These are phyloP conservation scores for Torymus aiolomorphi DNA, from an alignment of 2,888 invertebrate genomes.

Conservation along the genomic window DNA sequence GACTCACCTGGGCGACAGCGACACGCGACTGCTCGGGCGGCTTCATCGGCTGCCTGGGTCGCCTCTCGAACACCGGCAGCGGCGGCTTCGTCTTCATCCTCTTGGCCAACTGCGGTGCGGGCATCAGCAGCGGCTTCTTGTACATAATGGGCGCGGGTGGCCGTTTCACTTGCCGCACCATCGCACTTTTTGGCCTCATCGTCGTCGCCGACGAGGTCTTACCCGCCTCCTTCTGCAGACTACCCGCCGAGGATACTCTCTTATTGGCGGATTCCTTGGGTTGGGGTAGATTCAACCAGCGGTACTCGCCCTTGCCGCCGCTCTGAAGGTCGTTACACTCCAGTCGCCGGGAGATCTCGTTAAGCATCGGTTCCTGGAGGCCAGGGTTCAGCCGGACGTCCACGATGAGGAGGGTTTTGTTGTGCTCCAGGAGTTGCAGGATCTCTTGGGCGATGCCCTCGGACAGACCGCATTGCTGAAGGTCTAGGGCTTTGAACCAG, in stretches of 20 bases:
- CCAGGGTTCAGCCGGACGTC: slow-evolving; percentile 82
- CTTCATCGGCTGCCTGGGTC: slow-evolving; percentile 37
- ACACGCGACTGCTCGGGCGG: slow-evolving; percentile 1
- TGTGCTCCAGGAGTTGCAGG: slow-evolving; percentile 80
- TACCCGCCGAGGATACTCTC: slow-evolving; percentile 62
- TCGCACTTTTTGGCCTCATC: slow-evolving; percentile 61
- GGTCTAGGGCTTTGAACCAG: slow-evolving; percentile 88
- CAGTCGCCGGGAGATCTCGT: slow-evolving; percentile 69
- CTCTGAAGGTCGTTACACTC: slow-evolving; percentile 57
- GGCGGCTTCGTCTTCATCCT: slow-evolving; percentile 58
- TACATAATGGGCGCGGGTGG: slow-evolving; percentile 53
- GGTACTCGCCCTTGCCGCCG: slow-evolving; percentile 64
- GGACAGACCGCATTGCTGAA: slow-evolving; percentile 85
- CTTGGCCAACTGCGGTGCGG: slow-evolving; percentile 46
- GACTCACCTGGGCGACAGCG: neutral
- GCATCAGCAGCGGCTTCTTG: slow-evolving; percentile 54
- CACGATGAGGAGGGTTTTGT: slow-evolving; percentile 82
- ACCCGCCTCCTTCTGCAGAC: slow-evolving; percentile 23
- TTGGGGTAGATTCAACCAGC: slow-evolving; percentile 66
- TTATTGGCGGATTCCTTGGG: slow-evolving; percentile 58
- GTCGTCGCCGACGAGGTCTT: neutral
- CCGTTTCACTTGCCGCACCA: slow-evolving; percentile 58
- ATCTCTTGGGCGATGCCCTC: slow-evolving; percentile 79
- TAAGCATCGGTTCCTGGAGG: slow-evolving; percentile 77
- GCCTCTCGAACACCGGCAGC: slow-evolving; percentile 17